These are phyloP conservation scores for Nymphicus hollandicus DNA, from an alignment of 2,113 vertebrate genomes.

Conservation along the genomic window DNA sequence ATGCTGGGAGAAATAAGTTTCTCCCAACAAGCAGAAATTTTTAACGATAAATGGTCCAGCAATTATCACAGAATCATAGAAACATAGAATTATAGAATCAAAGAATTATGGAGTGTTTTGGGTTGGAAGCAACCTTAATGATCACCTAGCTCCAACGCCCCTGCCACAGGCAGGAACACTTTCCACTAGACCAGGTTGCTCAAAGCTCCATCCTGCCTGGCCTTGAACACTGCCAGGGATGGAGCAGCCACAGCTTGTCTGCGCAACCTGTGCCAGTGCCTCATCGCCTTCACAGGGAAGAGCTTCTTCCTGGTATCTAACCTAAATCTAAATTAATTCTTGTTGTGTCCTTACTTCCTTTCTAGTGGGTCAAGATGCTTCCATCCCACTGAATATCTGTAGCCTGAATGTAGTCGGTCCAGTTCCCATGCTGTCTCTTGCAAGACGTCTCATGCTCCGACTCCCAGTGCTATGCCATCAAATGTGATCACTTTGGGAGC, in stretches of 20 bases:
- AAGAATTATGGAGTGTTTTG: not conserved
- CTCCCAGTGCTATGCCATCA: not conserved
- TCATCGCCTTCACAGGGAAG: not conserved
- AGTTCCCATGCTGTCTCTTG: not conserved
- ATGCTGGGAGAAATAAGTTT: not conserved
- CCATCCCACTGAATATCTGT: not conserved
- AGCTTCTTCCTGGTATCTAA: not conserved
- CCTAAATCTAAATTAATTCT: not conserved
- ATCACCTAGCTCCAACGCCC: not conserved
- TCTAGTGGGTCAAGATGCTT: not conserved
- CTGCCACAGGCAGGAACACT: not conserved
- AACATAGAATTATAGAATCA: not conserved
- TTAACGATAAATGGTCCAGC: not conserved
- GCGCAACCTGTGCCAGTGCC: not conserved
- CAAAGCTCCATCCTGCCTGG: not conserved
- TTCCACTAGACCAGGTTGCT: not conserved
- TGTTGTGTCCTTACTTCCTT: not conserved
- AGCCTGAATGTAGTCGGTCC: fast-evolving
- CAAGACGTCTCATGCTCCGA: fast-evolving
- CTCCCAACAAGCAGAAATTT: not conserved
- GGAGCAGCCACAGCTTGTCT: not conserved
- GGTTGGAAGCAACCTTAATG: not conserved
- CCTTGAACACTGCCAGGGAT: not conserved
- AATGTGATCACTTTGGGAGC: not conserved
- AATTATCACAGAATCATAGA: not conserved